Base-by-base conservation (phyloP, 2,888 invertebrate genomes). In the Nysson spinosus region DNA sequence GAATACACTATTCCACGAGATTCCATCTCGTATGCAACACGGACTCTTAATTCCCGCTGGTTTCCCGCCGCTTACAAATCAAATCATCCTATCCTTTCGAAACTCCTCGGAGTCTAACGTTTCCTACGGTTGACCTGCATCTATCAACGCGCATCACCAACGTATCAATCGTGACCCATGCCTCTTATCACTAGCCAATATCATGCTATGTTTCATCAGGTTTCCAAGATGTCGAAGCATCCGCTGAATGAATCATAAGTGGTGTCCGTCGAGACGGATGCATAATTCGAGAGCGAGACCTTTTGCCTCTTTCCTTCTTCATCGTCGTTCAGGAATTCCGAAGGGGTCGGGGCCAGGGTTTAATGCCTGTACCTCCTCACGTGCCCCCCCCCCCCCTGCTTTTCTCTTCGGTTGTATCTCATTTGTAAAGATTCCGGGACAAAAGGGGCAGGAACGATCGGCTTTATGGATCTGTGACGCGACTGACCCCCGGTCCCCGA, bases 391-490 rank as follows among this genome's bases (percentile, higher is more conserved):
- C 17, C 35, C 44, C 42, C 34, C 16, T 51, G 50, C 70, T 74
- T 77, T 76, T 72, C 73, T 75, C 77, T 68, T 49, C 55, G 58
- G 63, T 72, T 77, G 73, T 77, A 77, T 78, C 80, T 85, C 84
- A 84, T 84, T 85, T 84, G 82, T 83, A 82, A 85, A 83, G 83
- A 85, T 85, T 85, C 78, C 79, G 66, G 82, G 79, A 84, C 77
- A 79, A 80, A 82, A 82, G 80, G 72, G 69, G 35, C 20, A 54
- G 49, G 75, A 34, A 75, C 77, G 79, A 78, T 79, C 78, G 72
- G 55, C 71, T 75, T 72, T 77, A 80, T 77, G 81, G 74, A 82
- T 83, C 81, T 82, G 72, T 54, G 71, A 54, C 65, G 69, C 56
- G 72, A 72, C 78, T 83, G 81, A 80, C 80, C 80, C 76, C 42